phyloP scores from a whole-genome alignment of 2,888 invertebrate genomes.

The Papilio demoleus region DNA sequence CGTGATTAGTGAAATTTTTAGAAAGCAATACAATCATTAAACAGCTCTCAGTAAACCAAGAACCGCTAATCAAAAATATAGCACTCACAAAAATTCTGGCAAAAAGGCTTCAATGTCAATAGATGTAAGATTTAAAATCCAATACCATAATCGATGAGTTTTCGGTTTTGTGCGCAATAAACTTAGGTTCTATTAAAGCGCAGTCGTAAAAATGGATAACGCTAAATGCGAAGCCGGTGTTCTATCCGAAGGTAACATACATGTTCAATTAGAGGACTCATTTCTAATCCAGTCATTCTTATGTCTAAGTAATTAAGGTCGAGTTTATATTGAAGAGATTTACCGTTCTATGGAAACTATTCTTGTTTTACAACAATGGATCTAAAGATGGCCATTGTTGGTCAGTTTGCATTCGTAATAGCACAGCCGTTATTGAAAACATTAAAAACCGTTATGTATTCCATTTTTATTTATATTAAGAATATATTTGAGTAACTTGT shows the following conservation, averaged over 20 bases:
- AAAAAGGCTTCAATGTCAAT: constrained; percentile 43
- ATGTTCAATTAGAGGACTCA: constrained; percentile 56
- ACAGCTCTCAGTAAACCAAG: constrained; percentile 57
- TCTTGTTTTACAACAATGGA: constrained; percentile 29
- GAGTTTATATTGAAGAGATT: constrained; percentile 25
- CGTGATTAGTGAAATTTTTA: not conserved
- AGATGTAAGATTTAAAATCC: constrained; percentile 47
- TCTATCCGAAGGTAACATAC: constrained; percentile 49
- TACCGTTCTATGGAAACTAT: constrained; percentile 15
- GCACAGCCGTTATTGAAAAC: constrained; percentile 1
- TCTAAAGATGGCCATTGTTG: constrained; percentile 18
- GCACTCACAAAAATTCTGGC: constrained; percentile 42
- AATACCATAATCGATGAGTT: constrained; percentile 26
- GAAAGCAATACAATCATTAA: constrained; percentile 49
- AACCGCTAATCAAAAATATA: constrained; percentile 61
- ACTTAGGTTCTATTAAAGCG: constrained; percentile 62
- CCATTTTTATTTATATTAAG: not conserved
- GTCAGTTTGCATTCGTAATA: constrained; percentile 16
- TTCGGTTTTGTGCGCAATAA: constrained; percentile 48
- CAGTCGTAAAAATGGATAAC: constrained; percentile 69
- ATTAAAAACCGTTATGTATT: not conserved
- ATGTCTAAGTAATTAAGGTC: constrained; percentile 34
- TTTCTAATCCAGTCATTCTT: constrained; percentile 38
- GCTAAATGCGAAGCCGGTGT: constrained; percentile 55
- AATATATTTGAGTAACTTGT: not conserved